These are phyloP conservation scores for Furnarius figulus DNA, from an alignment of 2,113 vertebrate species.

Conservation along the genomic window DNA sequence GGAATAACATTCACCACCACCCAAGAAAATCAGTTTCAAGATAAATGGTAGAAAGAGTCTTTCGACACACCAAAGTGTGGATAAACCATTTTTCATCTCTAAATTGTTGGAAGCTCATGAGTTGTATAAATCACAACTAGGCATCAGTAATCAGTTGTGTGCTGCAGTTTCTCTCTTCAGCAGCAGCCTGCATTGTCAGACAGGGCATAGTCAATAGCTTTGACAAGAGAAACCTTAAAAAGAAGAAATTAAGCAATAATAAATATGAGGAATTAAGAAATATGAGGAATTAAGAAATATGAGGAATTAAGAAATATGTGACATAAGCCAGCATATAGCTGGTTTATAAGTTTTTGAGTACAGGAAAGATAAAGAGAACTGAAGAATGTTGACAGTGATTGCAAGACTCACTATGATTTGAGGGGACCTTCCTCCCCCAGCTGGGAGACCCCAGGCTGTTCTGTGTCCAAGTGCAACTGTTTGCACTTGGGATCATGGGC, in stretches of 20 bases:
- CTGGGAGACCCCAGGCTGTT: neutral
- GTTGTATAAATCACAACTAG: slow-evolving; percentile 34
- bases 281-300: neutral
- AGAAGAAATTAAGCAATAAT: neutral
- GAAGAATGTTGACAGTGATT: neutral
- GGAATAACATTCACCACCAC: neutral
- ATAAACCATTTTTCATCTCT: slow-evolving; percentile 49
- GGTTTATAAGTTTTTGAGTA: neutral
- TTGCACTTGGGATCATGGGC: neutral
- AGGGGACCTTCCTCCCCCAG: neutral
- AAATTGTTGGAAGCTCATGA: slow-evolving; percentile 29
- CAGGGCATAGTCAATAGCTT: neutral
- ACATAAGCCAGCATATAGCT: neutral
- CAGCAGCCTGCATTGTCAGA: neutral
- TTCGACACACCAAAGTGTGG: slow-evolving; percentile 42
- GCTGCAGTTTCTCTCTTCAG: neutral
- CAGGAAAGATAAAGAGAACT: neutral
- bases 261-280: neutral
- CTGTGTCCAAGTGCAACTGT: neutral
- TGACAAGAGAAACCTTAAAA: neutral
- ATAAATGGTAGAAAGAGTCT: slow-evolving; percentile 21
- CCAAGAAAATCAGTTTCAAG: slow-evolving; percentile 37
- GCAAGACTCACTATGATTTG: neutral
- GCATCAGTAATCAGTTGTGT: neutral
- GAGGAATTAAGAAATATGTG: too few species aligned